A percentile compares a stretch with the other conserved stretches of the same genome.
Conservation (phyloP, 2,797 vertebrate species). For the Podargus strigoides region DNA sequence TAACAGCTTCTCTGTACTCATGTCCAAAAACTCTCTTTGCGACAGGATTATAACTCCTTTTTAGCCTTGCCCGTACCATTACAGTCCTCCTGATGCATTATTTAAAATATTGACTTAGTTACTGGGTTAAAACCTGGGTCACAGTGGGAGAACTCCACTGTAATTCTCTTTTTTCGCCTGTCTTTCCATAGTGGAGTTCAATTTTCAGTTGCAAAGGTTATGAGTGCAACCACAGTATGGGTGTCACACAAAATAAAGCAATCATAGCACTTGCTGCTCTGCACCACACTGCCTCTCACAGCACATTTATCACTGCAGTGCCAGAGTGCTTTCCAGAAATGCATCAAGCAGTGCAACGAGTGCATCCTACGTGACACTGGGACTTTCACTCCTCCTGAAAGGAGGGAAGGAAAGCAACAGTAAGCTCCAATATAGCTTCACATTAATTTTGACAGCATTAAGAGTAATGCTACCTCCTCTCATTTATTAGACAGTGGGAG, state of each 20-base stretch:
- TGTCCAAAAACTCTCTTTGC: neutral
- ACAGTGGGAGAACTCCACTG: neutral
- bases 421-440: neutral
- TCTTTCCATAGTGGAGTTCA: neutral
- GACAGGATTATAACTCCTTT: neutral
- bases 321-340: neutral
- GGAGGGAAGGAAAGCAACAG: neutral
- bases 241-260: neutral
- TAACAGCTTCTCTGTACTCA: neutral
- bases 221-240: neutral
- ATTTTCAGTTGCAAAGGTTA: neutral
- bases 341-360: neutral
- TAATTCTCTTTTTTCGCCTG: neutral
- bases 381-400: neutral
- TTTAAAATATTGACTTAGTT: neutral
- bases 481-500: neutral
- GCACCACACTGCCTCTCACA: fast-evolving
- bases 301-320: neutral
- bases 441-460: neutral
- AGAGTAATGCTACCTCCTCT: neutral
- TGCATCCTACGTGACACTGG: fast-evolving
- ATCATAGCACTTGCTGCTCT: neutral
- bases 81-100: neutral
- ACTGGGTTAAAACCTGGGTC: neutral
- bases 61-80: neutral